A percentile compares a stretch with the other conserved stretches of the same genome.
These are phyloP conservation scores for Drosophila testacea DNA, from an alignment of 2,888 invertebrate species.

Conservation along the genomic window DNA sequence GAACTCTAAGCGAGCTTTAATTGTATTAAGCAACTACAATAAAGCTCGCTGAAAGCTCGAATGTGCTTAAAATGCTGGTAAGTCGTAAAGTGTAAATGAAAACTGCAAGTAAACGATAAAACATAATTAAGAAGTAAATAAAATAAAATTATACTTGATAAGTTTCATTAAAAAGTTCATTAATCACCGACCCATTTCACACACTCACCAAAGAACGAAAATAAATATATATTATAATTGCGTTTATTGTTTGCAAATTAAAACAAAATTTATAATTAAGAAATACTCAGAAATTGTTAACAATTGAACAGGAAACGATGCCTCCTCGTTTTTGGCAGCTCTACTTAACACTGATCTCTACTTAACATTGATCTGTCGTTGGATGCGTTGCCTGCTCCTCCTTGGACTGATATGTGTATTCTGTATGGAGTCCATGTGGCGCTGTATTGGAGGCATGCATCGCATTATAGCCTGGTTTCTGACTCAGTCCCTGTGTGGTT, in stretches of 20 bases:
- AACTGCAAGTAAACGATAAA: no score
- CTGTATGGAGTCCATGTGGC: constrained; percentile 49
- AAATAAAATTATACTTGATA: not conserved
- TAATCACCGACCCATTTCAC: constrained; percentile 3
- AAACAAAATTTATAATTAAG: constrained; percentile 57
- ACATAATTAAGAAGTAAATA: not conserved
- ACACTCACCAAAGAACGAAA: constrained; percentile 13
- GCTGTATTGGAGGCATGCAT: constrained; percentile 67
- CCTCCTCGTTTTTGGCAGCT: constrained; percentile 18
- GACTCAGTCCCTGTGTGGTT: constrained; percentile 44
- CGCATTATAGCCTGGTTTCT: constrained; percentile 70
- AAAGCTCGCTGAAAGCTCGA: no score
- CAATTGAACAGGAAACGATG: constrained; percentile 50
- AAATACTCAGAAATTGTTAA: constrained; percentile 62
- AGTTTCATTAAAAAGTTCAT: not conserved
- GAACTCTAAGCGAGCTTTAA: no score
- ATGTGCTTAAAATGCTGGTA: no score
- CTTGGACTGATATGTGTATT: constrained; percentile 62
- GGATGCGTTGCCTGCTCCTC: constrained; percentile 42
- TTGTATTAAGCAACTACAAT: no score
- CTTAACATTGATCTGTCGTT: constrained; percentile 33
- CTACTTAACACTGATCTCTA: constrained; percentile 35
- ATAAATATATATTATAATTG: constrained; percentile 28
- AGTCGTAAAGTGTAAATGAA: no score
- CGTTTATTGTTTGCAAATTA: constrained; percentile 58